Evolutionary conservation across 2,888 invertebrate genomes (phyloP), one percentile per base, ranked within the genome.

Genomic region (Drosophila nigritarsus): DNA sequence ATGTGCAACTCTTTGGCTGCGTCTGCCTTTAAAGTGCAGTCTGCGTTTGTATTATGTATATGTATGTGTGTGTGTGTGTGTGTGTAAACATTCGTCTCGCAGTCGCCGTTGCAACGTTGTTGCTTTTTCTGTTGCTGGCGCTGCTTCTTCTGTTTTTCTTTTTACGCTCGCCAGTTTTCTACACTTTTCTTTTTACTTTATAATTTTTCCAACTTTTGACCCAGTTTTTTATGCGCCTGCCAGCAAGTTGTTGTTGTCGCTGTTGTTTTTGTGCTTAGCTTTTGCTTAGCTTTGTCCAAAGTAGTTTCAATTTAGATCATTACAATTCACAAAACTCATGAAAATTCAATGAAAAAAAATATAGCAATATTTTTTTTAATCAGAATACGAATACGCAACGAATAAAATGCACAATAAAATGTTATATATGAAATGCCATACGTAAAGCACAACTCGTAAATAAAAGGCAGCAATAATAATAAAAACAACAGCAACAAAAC

Each of bases 191-290:
- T 82, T 69, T 75, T 86, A 73, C 73, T 81, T 89, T 77, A 87
- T 83, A 87, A 81, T 87, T 87, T 87, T 89, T 88, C 86, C 87
- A 89, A 89, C 88, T 83, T 89, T 88, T 87, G 87, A 88, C 87
- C 87, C 80, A 87, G 83, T 86, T 86, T 83, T 79, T 67, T 62
- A 56, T 73, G 80, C 75, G 79, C 65, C 80, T 65, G 78, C 70
- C 68, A 71, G 75, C 66, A 53, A 51, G 34, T 32, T 73, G 60
- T 53, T 65, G 42, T 51, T 65, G 64, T 58, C 59, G 32, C 48
- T 67, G 34, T 42, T 63, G 53, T 50, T 71, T 38, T 48, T 58
- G 3, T 40, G 60, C 56, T 42, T 54, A 32, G 60, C 20, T 13
- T 13, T 11, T 20, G 51, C 24, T 11, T 27, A 18, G 38, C 60